Base-by-base conservation (phyloP, 1,140 invertebrate genomes). In the Araneus ventricosus region DNA sequence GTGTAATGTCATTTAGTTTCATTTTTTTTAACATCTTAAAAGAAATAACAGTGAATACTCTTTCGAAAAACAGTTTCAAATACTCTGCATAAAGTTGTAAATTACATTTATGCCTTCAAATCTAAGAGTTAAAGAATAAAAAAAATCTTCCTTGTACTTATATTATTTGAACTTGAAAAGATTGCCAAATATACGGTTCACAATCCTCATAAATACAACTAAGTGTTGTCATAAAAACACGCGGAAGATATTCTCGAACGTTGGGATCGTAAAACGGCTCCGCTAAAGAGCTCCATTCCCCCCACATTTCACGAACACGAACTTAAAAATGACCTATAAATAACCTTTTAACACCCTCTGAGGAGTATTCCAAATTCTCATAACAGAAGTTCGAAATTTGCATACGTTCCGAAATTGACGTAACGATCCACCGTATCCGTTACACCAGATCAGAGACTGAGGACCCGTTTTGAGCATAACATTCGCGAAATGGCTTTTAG, bases 241-340 rank as follows among this genome's bases (percentile, higher is more conserved):
- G 8, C 10, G 2, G n/a, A 27, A 5, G 61, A 14, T 67, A 3
- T n/a, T 67, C n/a, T 10, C 4, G 27, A 27, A 27, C 24, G 10
- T 67, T 67, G n/a, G 20, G 59, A 61, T 1, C 4, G 27, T 67
- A 67, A 67, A 67, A 67, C 2, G 6, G 61, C 24, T 27, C 10
- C 24, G 3, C 61, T 67, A 10, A 67, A 27, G 24, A 67, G n/a
- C 61, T n/a, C 24, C n/a, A n/a, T 63, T 63, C 8, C 22, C 4
- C 22, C 61, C 8, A n/a, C 5, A 10, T n/a, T 67, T 14, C 24
- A 0, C 22, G n/a, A 5, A 41, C 39, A 63, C 30, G 30, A 87
- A 87, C 85, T 87, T 87, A 87, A 87, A 87, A 87, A 87, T 87
- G 52, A 37, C 85, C 85, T 37, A 61, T 87, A 87, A 87, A 87